A percentile compares a stretch with the other conserved stretches of the same genome.
phyloP scores from a whole-genome alignment of 2,113 vertebrate genomes.

The Sialia sialis region DNA sequence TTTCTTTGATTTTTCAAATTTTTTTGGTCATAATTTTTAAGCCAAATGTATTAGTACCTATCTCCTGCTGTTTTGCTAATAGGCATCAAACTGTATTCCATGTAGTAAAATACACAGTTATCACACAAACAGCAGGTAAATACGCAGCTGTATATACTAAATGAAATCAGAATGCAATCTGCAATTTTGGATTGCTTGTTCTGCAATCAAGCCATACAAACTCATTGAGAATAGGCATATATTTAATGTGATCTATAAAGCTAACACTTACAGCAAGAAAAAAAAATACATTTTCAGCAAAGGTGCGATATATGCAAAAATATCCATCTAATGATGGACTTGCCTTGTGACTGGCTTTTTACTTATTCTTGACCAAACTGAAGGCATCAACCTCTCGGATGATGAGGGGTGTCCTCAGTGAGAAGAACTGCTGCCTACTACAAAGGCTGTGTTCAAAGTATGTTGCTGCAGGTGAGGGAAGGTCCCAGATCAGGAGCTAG shows the following conservation, averaged over 20 bases:
- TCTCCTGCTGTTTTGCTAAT: neutral
- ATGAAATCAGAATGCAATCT: neutral
- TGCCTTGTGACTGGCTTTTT: neutral
- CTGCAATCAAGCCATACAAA: neutral
- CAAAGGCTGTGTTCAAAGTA: neutral
- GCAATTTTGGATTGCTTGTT: neutral
- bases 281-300: neutral
- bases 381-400: neutral
- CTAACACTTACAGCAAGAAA: neutral
- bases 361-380: neutral
- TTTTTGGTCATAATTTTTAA: neutral
- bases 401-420: neutral
- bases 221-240: neutral
- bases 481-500: neutral
- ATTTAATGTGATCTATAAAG: neutral
- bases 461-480: neutral
- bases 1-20: neutral
- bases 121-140: neutral
- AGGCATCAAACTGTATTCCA: neutral
- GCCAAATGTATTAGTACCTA: neutral
- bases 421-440: neutral
- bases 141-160: neutral
- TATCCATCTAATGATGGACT: accelerated
- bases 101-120: neutral
- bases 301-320: neutral